Evolutionary conservation across 1,140 invertebrate species (phyloP).

Genomic region (Drosophila kepulauana): DNA sequence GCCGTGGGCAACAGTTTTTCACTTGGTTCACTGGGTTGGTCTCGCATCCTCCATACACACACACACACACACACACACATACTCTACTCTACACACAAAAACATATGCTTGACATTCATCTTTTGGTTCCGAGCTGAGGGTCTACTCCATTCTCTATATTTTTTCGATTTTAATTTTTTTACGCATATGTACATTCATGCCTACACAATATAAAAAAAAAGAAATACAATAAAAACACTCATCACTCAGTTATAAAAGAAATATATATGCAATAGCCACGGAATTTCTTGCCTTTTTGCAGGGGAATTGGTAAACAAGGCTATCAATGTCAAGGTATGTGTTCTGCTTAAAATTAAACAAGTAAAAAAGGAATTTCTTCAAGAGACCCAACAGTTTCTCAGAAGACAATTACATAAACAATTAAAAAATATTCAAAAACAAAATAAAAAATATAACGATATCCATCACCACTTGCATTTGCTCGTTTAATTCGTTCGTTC

Average conservation of each 20-base stretch:
- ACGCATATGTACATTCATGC: constrained; percentile 30
- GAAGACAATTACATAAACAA: constrained; percentile 29
- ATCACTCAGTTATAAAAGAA: constrained; percentile 67
- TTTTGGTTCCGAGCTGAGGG: constrained; percentile 48
- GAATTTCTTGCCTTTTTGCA: constrained; percentile 90
- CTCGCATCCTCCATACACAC: constrained; percentile 30
- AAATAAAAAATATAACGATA: constrained; percentile 32
- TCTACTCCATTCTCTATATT: constrained; percentile 24
- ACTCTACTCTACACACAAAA: neutral
- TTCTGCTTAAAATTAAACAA: constrained; percentile 75
- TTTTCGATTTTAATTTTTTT: constrained; percentile 26
- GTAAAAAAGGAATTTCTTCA: constrained; percentile 55
- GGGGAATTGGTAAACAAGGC: constrained; percentile 99
- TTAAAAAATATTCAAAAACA: constrained; percentile 33
- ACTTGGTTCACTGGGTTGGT: constrained; percentile 34
- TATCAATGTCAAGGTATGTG: constrained; percentile 99
- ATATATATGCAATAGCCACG: constrained; percentile 84
- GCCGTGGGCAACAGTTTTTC: constrained; percentile 18
- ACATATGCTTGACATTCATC: constrained; percentile 53
- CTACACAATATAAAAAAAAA: constrained; percentile 35
- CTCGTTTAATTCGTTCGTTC: constrained; percentile 69
- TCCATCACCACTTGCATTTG: constrained; percentile 79
- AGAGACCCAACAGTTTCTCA: constrained; percentile 28
- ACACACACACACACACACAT: neutral
- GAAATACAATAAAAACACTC: constrained; percentile 22